These are phyloP conservation scores for Drosophila vallismaia DNA, from an alignment of 2,888 invertebrate species.

Conservation along the genomic window DNA sequence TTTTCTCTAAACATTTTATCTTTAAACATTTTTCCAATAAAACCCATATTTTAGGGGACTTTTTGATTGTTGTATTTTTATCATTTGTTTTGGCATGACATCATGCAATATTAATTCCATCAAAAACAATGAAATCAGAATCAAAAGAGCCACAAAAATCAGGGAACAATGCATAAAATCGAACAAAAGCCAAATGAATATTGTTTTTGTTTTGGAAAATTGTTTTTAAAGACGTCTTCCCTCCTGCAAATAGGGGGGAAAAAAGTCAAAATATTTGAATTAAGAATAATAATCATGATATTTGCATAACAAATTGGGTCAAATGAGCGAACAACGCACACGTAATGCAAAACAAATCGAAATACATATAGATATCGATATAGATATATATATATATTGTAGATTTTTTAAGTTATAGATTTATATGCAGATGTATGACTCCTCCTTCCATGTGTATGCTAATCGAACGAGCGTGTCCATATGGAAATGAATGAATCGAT, in stretches of 20 bases:
- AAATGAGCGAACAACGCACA: conserved; percentile 54
- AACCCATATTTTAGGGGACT: too few species aligned
- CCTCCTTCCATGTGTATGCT: conserved; percentile 52
- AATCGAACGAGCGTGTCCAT: conserved; percentile 64
- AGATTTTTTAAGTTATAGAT: conserved; percentile 8
- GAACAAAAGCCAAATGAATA: conserved; percentile 7
- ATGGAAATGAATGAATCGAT: conserved; percentile 49
- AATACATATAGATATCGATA: neutral
- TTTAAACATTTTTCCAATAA: too few species aligned
- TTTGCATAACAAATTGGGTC: conserved; percentile 74
- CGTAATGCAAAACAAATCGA: conserved; percentile 54
- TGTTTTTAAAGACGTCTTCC: conserved; percentile 9
- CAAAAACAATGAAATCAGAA: conserved; percentile 20
- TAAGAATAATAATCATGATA: conserved; percentile 56
- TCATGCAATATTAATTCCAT: conserved; percentile 36
- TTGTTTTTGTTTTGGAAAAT: conserved; percentile 25
- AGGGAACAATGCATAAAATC: conserved; percentile 30
- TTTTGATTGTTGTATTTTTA: conserved; percentile 10
- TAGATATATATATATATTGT: conserved; percentile 4
- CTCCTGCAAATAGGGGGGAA: neutral
- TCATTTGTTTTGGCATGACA: conserved; percentile 17
- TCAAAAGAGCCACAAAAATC: conserved; percentile 19
- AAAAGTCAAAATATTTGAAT: conserved; percentile 9
- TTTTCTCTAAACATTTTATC: neutral
- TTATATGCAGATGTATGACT: conserved; percentile 28